phyloP scores from a whole-genome alignment of 2,888 invertebrate genomes.

The Phortica okadai region DNA sequence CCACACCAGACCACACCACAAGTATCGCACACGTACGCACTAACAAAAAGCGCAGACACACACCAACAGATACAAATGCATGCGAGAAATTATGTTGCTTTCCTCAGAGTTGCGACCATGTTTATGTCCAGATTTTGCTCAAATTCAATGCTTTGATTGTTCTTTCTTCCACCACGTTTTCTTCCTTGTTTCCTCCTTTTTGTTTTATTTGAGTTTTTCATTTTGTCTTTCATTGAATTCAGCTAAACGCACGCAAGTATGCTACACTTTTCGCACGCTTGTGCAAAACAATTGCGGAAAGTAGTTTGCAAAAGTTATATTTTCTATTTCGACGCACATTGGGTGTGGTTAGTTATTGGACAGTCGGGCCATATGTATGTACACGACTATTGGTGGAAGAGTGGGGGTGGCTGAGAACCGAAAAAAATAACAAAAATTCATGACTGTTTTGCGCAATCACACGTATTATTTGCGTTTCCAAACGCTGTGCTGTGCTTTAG shows the following conservation, averaged over 20 bases:
- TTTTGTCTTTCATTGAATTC: conserved; percentile 33
- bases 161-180: conserved; percentile 26
- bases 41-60: not conserved
- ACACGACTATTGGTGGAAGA: too few relatives aligned
- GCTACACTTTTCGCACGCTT: conserved; percentile 55
- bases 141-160: not conserved
- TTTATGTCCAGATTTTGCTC: conserved; percentile 66
- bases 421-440: not conserved
- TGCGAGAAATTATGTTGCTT: conserved; percentile 60
- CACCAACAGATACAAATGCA: conserved; percentile 21
- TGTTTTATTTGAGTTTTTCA: not conserved
- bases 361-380: too few relatives aligned
- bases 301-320: conserved; percentile 59
- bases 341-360: conserved; percentile 1
- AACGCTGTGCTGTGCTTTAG: not conserved
- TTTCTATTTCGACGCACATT: not conserved
- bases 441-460: not conserved
- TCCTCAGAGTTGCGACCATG: conserved; percentile 55
- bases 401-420: not conserved
- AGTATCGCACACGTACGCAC: not conserved
- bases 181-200: not conserved
- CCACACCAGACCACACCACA: not conserved
- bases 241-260: conserved; percentile 34
- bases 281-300: conserved; percentile 65
- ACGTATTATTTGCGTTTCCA: not conserved